These are phyloP conservation scores for Liparis tanakae DNA, from an alignment of 2,797 vertebrate species.

Conservation along the genomic window DNA sequence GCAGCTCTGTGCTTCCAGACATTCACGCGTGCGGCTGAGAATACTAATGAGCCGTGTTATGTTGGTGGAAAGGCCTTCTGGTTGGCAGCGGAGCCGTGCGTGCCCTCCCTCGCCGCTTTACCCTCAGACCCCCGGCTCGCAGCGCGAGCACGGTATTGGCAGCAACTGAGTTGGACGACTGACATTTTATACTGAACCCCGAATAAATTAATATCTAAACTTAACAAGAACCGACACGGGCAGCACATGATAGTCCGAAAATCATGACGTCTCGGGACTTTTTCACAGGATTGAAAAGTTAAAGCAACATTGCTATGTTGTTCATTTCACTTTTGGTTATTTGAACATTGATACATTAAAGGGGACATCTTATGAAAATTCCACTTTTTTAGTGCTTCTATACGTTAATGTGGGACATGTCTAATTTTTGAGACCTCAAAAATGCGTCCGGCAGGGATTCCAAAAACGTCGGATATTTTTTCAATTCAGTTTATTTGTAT, in stretches of 20 bases:
- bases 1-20: slow-evolving; percentile 51
- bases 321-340: background rate
- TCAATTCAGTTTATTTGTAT: no score
- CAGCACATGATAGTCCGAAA: background rate
- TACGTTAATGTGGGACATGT: no score
- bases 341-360: background rate
- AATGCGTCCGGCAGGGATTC: no score
- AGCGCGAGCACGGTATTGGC: slow-evolving; percentile 40
- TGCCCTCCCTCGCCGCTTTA: slow-evolving; percentile 20
- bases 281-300: background rate
- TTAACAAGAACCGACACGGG: background rate
- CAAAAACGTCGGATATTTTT: no score
- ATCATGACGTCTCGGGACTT: background rate
- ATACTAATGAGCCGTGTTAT: slow-evolving; percentile 64
- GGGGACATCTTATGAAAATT: no score
- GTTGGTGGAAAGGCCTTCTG: slow-evolving; percentile 62
- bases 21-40: slow-evolving; percentile 53
- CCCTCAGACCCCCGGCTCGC: slow-evolving; percentile 39
- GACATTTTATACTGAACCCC: slow-evolving; percentile 41
- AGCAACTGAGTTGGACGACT: slow-evolving; percentile 42
- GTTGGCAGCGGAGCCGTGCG: slow-evolving; percentile 60
- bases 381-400: no score
- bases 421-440: no score
- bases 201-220: slow-evolving; percentile 22
- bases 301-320: background rate